Conservation (phyloP, 2,888 invertebrate genomes). For the Acutogordius australiensis region DNA sequence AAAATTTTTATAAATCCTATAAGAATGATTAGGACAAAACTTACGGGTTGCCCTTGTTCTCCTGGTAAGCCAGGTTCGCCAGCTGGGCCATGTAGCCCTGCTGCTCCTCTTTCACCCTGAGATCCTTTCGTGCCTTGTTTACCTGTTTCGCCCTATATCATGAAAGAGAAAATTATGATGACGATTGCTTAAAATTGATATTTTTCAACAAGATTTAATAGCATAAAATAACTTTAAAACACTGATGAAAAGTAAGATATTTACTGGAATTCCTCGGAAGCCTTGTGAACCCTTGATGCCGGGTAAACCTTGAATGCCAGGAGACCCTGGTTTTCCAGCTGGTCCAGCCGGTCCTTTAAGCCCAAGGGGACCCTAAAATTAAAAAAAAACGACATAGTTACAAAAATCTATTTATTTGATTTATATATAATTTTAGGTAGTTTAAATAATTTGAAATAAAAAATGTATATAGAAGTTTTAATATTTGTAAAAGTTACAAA, state of each 20-base stretch:
- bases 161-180: neutral
- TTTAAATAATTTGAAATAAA: too few species aligned
- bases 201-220: neutral
- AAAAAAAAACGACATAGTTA: too few species aligned
- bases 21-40: neutral
- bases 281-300: conserved; percentile 5
- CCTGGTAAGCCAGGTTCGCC: conserved; percentile 11
- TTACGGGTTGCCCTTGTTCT: neutral
- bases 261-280: neutral
- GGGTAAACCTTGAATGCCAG: neutral
- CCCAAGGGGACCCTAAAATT: conserved; percentile 1
- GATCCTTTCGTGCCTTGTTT: neutral
- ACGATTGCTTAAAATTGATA: neutral
- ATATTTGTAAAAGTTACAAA: too few species aligned
- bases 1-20: too few species aligned
- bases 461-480: too few species aligned
- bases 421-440: too few species aligned
- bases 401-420: too few species aligned
- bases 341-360: conserved; percentile 7
- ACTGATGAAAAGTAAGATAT: too few species aligned
- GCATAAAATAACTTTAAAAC: too few species aligned
- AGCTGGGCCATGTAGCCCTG: neutral
- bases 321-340: neutral
- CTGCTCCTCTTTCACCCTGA: neutral
- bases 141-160: neutral